Percentiles rank a stretch among this genome's conserved stretches.
Conservation (phyloP, 2,113 vertebrate species). For the Porphyrio hochstetteri region DNA sequence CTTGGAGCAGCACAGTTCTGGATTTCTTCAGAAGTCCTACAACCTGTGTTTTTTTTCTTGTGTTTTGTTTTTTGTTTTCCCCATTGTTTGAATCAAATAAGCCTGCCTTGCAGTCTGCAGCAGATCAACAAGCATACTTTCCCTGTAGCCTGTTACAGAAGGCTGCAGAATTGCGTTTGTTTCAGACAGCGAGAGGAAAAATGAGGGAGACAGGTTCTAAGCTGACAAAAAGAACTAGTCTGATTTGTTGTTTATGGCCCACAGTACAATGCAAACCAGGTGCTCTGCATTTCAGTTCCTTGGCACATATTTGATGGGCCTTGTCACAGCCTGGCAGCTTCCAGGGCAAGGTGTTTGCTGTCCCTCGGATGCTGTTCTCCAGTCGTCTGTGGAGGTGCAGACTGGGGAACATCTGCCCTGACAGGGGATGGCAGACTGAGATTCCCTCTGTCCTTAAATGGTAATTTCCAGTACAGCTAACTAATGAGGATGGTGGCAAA, state of each 20-base stretch:
- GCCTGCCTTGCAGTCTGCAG: not conserved
- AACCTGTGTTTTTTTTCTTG: not conserved
- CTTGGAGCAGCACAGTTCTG: not conserved
- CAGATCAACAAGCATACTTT: not conserved
- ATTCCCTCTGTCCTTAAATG: not conserved
- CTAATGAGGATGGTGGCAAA: not conserved
- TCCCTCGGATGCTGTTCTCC: not conserved
- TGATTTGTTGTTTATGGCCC: not conserved
- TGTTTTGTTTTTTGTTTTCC: not conserved
- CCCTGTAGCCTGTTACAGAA: not conserved
- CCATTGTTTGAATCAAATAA: not conserved
- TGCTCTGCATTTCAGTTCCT: not conserved
- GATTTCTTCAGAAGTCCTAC: not conserved
- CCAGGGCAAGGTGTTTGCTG: not conserved
- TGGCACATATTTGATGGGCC: not conserved
- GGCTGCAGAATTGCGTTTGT: not conserved
- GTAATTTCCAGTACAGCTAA: slow-evolving; percentile 31
- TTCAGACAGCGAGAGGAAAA: not conserved
- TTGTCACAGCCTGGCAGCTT: not conserved
- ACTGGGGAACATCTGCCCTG: not conserved
- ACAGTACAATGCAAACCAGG: not conserved
- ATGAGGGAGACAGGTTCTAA: not conserved
- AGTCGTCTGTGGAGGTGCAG: not conserved
- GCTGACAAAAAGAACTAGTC: not conserved
- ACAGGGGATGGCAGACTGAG: not conserved